A percentile compares a stretch with the other conserved stretches of the same genome.
Conservation (phyloP, 2,113 vertebrate genomes). For the Suncus etruscus region DNA sequence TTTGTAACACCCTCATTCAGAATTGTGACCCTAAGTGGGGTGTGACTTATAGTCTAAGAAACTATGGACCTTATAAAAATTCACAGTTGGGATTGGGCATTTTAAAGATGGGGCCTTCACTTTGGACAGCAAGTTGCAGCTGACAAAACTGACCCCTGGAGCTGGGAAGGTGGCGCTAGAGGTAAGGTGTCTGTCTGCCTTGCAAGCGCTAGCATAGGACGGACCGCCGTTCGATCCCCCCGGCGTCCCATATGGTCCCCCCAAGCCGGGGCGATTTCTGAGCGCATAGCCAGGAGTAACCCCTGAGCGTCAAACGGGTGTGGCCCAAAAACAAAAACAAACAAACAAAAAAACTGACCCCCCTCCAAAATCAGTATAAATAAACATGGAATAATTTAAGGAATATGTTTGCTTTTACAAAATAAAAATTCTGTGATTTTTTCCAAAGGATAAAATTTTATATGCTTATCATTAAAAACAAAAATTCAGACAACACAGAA, state of each 20-base stretch:
- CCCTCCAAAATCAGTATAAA: conserved; percentile 30
- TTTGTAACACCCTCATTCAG: no score
- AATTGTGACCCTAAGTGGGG: no score
- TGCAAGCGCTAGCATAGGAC: no score
- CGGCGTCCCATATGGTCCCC: no score
- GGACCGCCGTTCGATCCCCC: no score
- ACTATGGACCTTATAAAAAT: not conserved
- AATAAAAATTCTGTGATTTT: conserved; percentile 24
- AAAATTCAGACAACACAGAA: not conserved
- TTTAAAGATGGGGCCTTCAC: not conserved
- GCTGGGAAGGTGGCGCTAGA: no score
- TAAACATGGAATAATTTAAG: conserved; percentile 39
- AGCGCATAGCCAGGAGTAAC: no score
- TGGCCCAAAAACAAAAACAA: no score
- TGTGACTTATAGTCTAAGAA: no score
- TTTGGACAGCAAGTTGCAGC: not conserved
- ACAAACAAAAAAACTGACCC: conserved; percentile 8
- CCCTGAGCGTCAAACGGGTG: no score
- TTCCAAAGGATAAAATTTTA: conserved; percentile 47
- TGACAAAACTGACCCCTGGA: conserved; percentile 9
- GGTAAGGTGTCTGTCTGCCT: no score
- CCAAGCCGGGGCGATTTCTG: no score
- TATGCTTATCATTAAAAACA: not conserved
- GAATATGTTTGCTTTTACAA: not conserved
- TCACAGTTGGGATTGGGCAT: conserved; percentile 38